Conservation (phyloP, 2,797 vertebrate species). For the Sparidentex hasta region DNA sequence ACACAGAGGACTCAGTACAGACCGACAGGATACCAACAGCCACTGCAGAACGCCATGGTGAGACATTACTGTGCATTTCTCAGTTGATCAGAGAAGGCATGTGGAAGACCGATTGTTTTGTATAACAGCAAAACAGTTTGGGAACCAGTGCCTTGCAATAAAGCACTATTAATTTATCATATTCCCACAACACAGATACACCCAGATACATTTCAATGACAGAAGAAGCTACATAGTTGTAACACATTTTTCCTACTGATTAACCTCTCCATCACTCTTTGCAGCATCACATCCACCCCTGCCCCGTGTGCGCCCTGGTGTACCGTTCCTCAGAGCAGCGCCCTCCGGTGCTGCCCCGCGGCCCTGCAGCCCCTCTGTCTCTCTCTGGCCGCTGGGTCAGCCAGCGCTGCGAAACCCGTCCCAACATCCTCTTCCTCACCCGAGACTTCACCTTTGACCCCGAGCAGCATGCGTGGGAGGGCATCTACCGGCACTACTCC, state of each 20-base stretch:
- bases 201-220: too few relatives aligned
- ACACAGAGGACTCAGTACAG: constrained; percentile 88
- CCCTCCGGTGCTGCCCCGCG: constrained; percentile 84
- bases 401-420: constrained; percentile 88
- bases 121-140: neutral
- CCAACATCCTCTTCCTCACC: constrained; percentile 91
- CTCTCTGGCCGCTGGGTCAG: constrained; percentile 91
- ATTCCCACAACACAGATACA: too few relatives aligned
- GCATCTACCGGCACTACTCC: constrained; percentile 90
- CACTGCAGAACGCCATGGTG: constrained; percentile 92
- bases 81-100: neutral
- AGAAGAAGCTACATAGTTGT: too few relatives aligned
- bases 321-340: constrained; percentile 87
- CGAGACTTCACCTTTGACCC: constrained; percentile 88
- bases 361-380: constrained; percentile 66
- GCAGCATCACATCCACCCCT: constrained; percentile 92
- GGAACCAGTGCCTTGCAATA: neutral
- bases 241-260: too few relatives aligned
- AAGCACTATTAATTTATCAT: too few relatives aligned
- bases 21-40: constrained; percentile 92
- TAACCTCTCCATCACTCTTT: neutral
- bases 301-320: constrained; percentile 87
- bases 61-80: constrained; percentile 60
- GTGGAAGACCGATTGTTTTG: neutral
- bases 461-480: constrained; percentile 88